Conservation (phyloP, 1,140 invertebrate genomes). For the Calephelis virginiensis region DNA sequence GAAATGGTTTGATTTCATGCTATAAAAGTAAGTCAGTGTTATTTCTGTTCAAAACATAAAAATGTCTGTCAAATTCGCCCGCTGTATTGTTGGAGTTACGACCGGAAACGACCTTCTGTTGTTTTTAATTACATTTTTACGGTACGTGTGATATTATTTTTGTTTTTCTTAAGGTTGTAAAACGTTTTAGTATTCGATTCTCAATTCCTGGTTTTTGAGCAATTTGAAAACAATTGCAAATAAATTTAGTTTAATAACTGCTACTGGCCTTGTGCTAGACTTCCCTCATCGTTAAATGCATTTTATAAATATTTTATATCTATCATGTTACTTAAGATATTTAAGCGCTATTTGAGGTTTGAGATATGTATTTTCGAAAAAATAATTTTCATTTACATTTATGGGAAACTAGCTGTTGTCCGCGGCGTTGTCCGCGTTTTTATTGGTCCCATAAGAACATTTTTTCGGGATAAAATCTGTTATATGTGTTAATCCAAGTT, state of each 20-base stretch:
- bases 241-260: background rate
- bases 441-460: too few species aligned
- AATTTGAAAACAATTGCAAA: background rate
- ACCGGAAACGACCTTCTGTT: slow-evolving; percentile 10
- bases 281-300: too few species aligned
- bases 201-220: background rate
- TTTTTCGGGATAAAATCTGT: too few species aligned
- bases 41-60: background rate
- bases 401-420: too few species aligned
- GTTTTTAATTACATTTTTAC: slow-evolving; percentile 14
- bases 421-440: too few species aligned
- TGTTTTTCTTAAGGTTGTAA: slow-evolving; percentile 4
- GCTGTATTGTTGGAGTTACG: slow-evolving; percentile 2
- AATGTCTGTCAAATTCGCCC: background rate
- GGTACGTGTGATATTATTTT: slow-evolving; percentile 5
- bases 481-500: too few species aligned
- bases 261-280: too few species aligned
- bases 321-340: too few species aligned
- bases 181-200: background rate
- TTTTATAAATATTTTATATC: too few species aligned
- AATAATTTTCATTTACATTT: too few species aligned
- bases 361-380: too few species aligned
- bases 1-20: background rate
- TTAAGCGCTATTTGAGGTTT: too few species aligned
- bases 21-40: background rate